Conservation (phyloP, 1,140 invertebrate species). For the Drosophila funebris region DNA sequence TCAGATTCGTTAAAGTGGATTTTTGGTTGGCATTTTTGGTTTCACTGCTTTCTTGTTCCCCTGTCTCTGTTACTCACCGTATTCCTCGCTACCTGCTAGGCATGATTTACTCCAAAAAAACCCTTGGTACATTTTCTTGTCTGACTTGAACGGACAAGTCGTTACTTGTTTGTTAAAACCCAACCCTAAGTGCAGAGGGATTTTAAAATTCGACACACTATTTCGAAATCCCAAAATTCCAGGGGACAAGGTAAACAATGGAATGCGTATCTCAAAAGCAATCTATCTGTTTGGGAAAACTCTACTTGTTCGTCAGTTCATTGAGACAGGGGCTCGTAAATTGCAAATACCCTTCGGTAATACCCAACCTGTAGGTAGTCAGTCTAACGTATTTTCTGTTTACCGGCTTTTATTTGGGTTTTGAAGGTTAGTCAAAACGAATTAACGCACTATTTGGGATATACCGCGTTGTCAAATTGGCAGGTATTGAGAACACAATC, state of each 20-base stretch:
- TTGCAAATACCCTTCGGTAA: slow-evolving; percentile 30
- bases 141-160: slow-evolving; percentile 56
- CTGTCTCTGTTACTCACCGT: slow-evolving; percentile 1
- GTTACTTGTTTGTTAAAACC: slow-evolving; percentile 55
- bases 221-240: slow-evolving; percentile 39
- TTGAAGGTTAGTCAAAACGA: slow-evolving; percentile 78
- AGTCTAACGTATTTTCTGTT: slow-evolving; percentile 70
- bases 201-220: slow-evolving; percentile 78
- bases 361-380: slow-evolving; percentile 59
- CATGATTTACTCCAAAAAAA: slow-evolving; percentile 45
- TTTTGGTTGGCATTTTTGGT: slow-evolving; percentile 42
- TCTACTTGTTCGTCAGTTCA: slow-evolving; percentile 72
- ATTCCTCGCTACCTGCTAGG: slow-evolving; percentile 44
- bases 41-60: slow-evolving; percentile 18
- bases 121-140: slow-evolving; percentile 53
- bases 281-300: slow-evolving; percentile 65
- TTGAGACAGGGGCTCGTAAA: slow-evolving; percentile 47
- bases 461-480: slow-evolving; percentile 40
- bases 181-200: slow-evolving; percentile 39
- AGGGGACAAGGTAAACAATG: slow-evolving; percentile 61
- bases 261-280: slow-evolving; percentile 54
- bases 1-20: slow-evolving; percentile 47
- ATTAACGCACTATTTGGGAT: slow-evolving; percentile 73
- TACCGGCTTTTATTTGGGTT: slow-evolving; percentile 45
- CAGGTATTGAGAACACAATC: slow-evolving; percentile 57